A percentile compares a stretch with the other conserved stretches of the same genome.
Evolutionary conservation across 35 echinoderm and acorn worm genomes (phyloP).

Genomic region (Nesometra sesokonis): DNA sequence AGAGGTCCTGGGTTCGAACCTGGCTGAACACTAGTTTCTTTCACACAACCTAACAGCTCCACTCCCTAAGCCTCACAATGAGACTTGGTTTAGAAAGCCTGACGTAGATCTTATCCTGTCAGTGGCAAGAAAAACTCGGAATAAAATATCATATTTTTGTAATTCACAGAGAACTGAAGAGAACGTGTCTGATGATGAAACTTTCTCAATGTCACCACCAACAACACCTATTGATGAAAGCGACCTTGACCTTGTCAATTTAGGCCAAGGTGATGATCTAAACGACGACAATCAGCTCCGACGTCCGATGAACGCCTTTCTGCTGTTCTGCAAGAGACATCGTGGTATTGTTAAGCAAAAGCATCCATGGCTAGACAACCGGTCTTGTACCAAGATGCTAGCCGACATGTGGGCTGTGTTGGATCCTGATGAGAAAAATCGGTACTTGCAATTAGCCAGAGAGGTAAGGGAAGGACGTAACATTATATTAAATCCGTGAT

Average conservation of each 20-base stretch:
- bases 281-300: conserved; percentile 19
- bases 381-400: conserved; percentile 60
- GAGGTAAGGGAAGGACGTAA: conserved; percentile 44
- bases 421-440: conserved; percentile 46
- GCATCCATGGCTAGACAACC: conserved; percentile 61
- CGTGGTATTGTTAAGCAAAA: conserved; percentile 27
- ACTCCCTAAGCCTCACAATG: too few relatives aligned
- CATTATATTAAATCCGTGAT: too few relatives aligned
- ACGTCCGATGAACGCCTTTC: conserved; percentile 65
- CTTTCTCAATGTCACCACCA: not conserved
- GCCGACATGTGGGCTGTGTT: conserved; percentile 71
- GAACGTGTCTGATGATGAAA: not conserved
- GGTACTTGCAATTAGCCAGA: conserved; percentile 53
- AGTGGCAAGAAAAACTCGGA: too few relatives aligned
- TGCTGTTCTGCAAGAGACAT: conserved; percentile 63
- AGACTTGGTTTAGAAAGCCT: too few relatives aligned
- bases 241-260: not conserved
- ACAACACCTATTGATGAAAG: not conserved
- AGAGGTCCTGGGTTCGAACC: too few relatives aligned
- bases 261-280: not conserved
- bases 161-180: not conserved
- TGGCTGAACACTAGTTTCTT: too few relatives aligned
- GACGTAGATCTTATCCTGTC: too few relatives aligned
- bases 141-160: too few relatives aligned
- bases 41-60: too few relatives aligned